phyloP scores from a whole-genome alignment of 2,797 vertebrate species.

The Sylvilagus floridanus region DNA sequence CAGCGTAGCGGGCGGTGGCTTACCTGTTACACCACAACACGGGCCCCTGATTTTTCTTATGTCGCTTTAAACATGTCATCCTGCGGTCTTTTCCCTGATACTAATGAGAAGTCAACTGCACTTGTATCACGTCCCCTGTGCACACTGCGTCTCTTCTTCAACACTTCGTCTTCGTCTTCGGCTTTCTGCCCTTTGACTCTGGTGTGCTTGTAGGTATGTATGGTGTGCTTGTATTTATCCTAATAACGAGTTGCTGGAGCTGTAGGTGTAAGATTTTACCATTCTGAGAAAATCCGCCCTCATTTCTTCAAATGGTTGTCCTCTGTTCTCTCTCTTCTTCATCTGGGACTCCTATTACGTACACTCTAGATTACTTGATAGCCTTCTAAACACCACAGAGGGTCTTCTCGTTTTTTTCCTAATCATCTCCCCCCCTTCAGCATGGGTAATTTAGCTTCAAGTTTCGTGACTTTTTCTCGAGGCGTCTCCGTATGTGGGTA shows the following conservation, averaged over 20 bases:
- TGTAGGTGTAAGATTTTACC: neutral
- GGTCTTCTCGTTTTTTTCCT: neutral
- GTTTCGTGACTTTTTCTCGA: neutral
- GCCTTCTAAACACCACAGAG: neutral
- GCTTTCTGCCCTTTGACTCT: neutral
- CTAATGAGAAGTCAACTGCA: neutral
- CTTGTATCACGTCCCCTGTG: accelerated
- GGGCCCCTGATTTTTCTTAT: too few relatives aligned
- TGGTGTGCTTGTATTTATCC: neutral
- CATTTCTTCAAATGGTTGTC: neutral
- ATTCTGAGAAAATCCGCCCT: neutral
- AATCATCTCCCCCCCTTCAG: neutral
- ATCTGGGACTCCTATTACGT: neutral
- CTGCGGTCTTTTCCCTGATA: neutral
- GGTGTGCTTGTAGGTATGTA: neutral
- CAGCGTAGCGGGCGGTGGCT: too few relatives aligned
- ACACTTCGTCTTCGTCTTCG: neutral
- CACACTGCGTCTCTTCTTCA: neutral
- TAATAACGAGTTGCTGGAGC: neutral
- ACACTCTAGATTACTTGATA: neutral
- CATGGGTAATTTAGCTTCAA: neutral
- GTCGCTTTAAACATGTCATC: neutral
- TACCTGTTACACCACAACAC: too few relatives aligned
- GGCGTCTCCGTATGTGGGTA: neutral
- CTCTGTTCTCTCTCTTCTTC: neutral